Conservation (phyloP, 2,888 invertebrate genomes). For the Carcina quercana region DNA sequence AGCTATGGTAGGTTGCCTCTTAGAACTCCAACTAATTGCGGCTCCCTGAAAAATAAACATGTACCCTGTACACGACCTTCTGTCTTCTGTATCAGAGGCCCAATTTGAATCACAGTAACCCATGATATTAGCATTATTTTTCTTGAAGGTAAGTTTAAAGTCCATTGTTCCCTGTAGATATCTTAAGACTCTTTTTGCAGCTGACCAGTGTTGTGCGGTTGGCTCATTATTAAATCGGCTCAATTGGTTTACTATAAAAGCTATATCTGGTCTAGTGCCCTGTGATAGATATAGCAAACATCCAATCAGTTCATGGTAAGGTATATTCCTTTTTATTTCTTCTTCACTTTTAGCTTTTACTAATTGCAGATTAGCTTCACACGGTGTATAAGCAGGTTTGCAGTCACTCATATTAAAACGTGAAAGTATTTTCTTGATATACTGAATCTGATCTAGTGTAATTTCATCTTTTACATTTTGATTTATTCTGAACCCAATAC, state of each 20-base stretch:
- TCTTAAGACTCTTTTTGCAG: conserved; percentile 2
- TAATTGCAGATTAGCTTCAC: neutral
- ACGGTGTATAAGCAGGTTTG: neutral
- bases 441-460: neutral
- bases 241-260: neutral
- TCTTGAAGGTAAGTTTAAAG: neutral
- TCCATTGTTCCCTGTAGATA: neutral
- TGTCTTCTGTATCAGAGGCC: neutral
- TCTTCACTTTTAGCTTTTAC: neutral
- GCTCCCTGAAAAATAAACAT: neutral
- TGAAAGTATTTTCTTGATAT: neutral
- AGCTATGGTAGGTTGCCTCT: neutral
- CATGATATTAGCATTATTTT: neutral
- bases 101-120: neutral
- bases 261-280: neutral
- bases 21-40: neutral
- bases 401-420: neutral
- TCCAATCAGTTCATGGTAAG: neutral
- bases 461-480: conserved; percentile 1
- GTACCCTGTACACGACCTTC: neutral
- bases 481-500: conserved; percentile 4
- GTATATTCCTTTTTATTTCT: neutral
- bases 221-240: neutral
- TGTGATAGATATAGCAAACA: neutral
- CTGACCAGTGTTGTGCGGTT: neutral